These are phyloP conservation scores for Gallinago paraguaiae DNA, from an alignment of 2,113 vertebrate species.

Conservation along the genomic window DNA sequence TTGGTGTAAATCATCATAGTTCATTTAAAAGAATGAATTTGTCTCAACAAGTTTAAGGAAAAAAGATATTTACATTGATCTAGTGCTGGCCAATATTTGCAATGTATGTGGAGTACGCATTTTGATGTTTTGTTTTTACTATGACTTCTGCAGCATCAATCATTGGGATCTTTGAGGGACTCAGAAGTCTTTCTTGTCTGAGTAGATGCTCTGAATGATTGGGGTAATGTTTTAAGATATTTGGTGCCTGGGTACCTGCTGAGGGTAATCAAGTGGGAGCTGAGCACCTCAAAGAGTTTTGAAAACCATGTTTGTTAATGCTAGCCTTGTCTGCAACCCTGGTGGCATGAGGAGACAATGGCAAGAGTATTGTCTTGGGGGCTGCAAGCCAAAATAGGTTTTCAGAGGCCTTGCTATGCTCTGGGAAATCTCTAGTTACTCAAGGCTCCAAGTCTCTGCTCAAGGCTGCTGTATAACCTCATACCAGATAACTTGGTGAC, in stretches of 20 bases:
- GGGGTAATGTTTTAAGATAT: background rate
- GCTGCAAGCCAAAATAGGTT: background rate
- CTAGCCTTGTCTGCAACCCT: background rate
- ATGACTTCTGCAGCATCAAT: background rate
- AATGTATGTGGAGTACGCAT: background rate
- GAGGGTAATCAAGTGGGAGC: background rate
- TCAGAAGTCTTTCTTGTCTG: background rate
- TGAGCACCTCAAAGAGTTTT: background rate
- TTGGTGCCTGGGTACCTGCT: background rate
- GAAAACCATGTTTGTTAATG: background rate
- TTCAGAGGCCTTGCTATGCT: background rate
- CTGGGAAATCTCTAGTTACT: background rate
- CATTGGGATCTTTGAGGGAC: background rate
- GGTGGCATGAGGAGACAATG: background rate
- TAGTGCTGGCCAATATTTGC: background rate
- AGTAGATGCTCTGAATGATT: background rate
- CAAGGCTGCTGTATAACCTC: background rate
- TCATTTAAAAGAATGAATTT: background rate
- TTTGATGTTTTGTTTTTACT: background rate
- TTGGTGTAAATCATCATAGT: slow-evolving; percentile 9
- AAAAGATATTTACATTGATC: slow-evolving; percentile 10
- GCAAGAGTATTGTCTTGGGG: background rate
- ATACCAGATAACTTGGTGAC: background rate
- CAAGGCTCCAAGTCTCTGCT: background rate
- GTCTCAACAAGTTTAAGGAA: background rate